phyloP scores from a whole-genome alignment of 2,113 vertebrate species.

The Halcyon malimbica region DNA sequence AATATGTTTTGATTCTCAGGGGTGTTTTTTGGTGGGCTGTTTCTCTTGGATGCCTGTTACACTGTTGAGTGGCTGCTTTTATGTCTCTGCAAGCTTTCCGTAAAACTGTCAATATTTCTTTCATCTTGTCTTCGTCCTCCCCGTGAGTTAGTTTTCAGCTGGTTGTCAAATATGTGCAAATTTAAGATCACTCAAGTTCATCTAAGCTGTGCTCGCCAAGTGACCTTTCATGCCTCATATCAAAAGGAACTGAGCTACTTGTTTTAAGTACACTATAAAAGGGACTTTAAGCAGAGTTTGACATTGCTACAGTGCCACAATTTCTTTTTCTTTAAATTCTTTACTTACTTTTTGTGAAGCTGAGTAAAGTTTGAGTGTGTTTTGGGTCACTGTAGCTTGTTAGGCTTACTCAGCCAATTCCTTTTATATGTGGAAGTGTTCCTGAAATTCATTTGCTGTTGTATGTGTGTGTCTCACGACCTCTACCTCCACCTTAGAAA shows the following conservation, averaged over 20 bases:
- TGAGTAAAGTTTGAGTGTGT: neutral
- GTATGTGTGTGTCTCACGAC: neutral
- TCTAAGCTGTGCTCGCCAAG: neutral
- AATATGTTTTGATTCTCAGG: neutral
- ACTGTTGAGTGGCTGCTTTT: neutral
- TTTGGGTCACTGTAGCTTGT: neutral
- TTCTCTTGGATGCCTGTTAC: neutral
- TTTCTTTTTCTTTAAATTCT: neutral
- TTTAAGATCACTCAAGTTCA: neutral
- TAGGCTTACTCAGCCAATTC: neutral
- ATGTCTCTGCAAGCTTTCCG: neutral
- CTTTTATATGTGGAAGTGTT: neutral
- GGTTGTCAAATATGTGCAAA: neutral
- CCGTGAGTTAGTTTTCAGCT: neutral
- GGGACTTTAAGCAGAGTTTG: neutral
- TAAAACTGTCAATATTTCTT: neutral
- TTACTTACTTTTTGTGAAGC: neutral
- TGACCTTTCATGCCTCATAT: neutral
- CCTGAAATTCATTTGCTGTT: neutral
- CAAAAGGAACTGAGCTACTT: neutral
- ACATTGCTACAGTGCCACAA: rapidly evolving
- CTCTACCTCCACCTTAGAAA: neutral
- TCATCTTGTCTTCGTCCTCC: neutral
- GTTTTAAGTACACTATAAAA: neutral
- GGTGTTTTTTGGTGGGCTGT: neutral